phyloP scores from a whole-genome alignment of 1,140 invertebrate species.

The Atta texana region DNA sequence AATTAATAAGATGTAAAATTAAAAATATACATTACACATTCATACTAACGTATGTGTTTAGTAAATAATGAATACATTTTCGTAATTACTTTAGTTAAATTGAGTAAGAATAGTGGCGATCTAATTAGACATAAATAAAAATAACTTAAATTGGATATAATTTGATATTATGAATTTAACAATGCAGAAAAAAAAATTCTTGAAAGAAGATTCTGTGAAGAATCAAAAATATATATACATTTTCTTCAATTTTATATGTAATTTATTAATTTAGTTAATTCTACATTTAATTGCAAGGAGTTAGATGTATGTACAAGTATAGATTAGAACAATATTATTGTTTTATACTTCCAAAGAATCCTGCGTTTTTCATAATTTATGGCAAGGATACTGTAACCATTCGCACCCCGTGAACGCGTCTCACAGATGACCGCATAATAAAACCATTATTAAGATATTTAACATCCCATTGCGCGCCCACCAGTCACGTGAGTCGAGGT shows the following conservation, averaged over 20 bases:
- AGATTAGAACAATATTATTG: not conserved
- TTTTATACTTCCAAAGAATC: not conserved
- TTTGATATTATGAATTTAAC: too few relatives aligned
- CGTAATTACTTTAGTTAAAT: too few relatives aligned
- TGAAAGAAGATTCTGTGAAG: too few relatives aligned
- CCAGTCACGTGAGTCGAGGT: slow-evolving; percentile 48
- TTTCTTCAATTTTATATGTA: not conserved
- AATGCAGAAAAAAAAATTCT: too few relatives aligned
- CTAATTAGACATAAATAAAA: too few relatives aligned
- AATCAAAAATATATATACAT: not conserved
- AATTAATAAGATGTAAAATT: too few relatives aligned
- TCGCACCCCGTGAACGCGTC: not conserved
- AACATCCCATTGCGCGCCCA: slow-evolving; percentile 50
- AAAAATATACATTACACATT: too few relatives aligned
- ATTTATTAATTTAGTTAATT: not conserved
- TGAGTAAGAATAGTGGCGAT: too few relatives aligned
- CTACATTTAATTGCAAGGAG: not conserved
- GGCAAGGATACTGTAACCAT: not conserved
- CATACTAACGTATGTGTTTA: too few relatives aligned
- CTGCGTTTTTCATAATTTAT: not conserved
- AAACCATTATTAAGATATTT: slow-evolving; percentile 80
- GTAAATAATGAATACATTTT: too few relatives aligned
- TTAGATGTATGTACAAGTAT: not conserved
- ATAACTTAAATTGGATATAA: too few relatives aligned
- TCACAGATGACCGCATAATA: slow-evolving; percentile 76